A percentile compares a stretch with the other conserved stretches of the same genome.
phyloP scores from a whole-genome alignment of 2,888 invertebrate genomes.

The Hydrotaea diabolus region DNA sequence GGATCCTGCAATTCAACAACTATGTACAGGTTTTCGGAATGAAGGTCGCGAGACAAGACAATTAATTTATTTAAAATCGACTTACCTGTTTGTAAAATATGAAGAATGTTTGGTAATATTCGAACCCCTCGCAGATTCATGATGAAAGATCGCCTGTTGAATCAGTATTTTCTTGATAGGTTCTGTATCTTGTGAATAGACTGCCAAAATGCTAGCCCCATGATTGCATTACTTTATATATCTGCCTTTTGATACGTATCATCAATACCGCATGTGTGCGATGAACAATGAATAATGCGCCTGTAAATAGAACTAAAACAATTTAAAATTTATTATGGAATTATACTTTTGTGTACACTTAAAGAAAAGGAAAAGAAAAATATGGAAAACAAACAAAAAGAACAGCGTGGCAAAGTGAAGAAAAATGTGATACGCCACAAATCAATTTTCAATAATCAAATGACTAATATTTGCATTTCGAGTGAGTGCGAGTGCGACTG shows the following conservation, averaged over 20 bases:
- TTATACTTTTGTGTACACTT: background rate
- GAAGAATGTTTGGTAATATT: too few relatives aligned
- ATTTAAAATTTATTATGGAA: background rate
- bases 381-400: conserved; percentile 11
- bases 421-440: background rate
- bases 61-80: too few relatives aligned
- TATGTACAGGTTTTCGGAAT: too few relatives aligned
- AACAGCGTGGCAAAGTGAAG: background rate
- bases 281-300: background rate
- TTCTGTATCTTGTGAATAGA: too few relatives aligned
- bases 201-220: too few relatives aligned
- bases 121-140: too few relatives aligned
- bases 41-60: too few relatives aligned
- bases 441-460: conserved; percentile 41
- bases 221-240: background rate
- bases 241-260: background rate
- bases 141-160: too few relatives aligned
- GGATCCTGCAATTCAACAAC: too few relatives aligned
- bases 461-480: conserved; percentile 53
- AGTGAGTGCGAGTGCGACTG: background rate
- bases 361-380: background rate
- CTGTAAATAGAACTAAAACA: background rate
- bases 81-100: too few relatives aligned
- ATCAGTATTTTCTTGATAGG: too few relatives aligned
- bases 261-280: background rate